phyloP scores from a whole-genome alignment of 2,888 invertebrate species.

The Hipparchia semele region DNA sequence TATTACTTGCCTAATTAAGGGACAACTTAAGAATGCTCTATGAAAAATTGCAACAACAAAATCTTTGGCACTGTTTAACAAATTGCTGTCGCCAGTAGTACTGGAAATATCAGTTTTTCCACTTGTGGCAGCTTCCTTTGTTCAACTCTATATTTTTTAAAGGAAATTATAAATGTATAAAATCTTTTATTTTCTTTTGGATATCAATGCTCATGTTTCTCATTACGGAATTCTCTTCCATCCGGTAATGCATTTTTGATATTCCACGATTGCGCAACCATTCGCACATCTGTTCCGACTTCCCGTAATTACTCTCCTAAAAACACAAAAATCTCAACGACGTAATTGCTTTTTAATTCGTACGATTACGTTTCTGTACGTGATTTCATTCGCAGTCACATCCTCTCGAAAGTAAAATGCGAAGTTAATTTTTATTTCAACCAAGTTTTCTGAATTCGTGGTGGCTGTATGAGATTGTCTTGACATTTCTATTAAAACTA shows the following conservation, averaged over 20 bases:
- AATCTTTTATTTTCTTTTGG: not conserved
- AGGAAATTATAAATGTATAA: not conserved
- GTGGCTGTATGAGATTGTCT: not conserved
- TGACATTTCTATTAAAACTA: slow-evolving; percentile 10
- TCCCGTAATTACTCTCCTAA: slow-evolving; percentile 30
- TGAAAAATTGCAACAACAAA: too few relatives aligned
- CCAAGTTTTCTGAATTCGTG: not conserved
- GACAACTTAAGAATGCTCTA: too few relatives aligned
- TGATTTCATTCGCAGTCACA: slow-evolving; percentile 7
- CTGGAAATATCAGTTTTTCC: too few relatives aligned
- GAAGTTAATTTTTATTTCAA: slow-evolving; percentile 3
- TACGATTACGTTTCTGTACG: slow-evolving; percentile 1
- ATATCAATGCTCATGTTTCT: not conserved
- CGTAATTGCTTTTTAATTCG: slow-evolving; percentile 34
- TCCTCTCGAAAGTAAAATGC: not conserved
- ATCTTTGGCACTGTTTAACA: too few relatives aligned
- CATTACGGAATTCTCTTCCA: slow-evolving; percentile 17
- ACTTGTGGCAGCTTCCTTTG: too few relatives aligned
- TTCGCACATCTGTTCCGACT: slow-evolving; percentile 32
- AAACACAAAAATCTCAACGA: slow-evolving; percentile 29
- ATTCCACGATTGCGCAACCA: slow-evolving; percentile 20
- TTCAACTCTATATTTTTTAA: not conserved
- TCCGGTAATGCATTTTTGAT: slow-evolving; percentile 42
- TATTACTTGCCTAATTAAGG: too few relatives aligned
- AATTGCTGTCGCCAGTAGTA: too few relatives aligned